These are phyloP conservation scores for Nemotelus nigrinus DNA, from an alignment of 2,888 invertebrate species.

Conservation along the genomic window DNA sequence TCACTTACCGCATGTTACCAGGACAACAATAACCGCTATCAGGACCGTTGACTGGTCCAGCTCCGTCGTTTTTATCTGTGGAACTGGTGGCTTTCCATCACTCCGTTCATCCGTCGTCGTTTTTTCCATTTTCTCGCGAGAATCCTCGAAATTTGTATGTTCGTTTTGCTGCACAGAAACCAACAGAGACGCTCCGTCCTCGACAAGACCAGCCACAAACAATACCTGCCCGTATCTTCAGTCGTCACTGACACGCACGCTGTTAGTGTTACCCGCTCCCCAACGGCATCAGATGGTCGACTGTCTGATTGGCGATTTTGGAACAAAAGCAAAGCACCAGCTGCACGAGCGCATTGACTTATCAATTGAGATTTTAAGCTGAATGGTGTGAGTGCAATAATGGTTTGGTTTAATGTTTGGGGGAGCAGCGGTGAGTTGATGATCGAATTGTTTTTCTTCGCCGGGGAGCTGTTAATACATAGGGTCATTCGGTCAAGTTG, in stretches of 20 bases:
- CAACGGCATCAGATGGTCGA: neutral
- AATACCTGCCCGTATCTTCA: neutral
- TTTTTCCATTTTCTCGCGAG: constrained; percentile 57
- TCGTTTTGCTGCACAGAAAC: constrained; percentile 20
- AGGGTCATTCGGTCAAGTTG: no score
- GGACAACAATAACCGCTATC: constrained; percentile 58
- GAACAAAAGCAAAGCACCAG: neutral
- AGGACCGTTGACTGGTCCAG: constrained; percentile 58
- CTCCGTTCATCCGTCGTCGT: constrained; percentile 27
- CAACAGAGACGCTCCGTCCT: neutral
- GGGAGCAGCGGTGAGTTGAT: no score
- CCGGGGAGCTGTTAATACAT: no score
- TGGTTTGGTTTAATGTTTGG: no score
- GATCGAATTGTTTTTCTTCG: no score
- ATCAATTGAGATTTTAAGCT: neutral
- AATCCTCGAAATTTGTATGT: neutral
- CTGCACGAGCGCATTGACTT: neutral
- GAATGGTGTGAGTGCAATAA: no score
- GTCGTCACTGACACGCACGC: constrained; percentile 52
- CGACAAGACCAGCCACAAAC: constrained; percentile 14
- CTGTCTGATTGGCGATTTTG: constrained; percentile 23
- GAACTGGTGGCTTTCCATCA: constrained; percentile 54
- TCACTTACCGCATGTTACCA: constrained; percentile 54
- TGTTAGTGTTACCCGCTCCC: constrained; percentile 34
- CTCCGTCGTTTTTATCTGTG: constrained; percentile 55